Base-by-base conservation (phyloP, 2,113 vertebrate genomes). In the Morone chrysops region DNA sequence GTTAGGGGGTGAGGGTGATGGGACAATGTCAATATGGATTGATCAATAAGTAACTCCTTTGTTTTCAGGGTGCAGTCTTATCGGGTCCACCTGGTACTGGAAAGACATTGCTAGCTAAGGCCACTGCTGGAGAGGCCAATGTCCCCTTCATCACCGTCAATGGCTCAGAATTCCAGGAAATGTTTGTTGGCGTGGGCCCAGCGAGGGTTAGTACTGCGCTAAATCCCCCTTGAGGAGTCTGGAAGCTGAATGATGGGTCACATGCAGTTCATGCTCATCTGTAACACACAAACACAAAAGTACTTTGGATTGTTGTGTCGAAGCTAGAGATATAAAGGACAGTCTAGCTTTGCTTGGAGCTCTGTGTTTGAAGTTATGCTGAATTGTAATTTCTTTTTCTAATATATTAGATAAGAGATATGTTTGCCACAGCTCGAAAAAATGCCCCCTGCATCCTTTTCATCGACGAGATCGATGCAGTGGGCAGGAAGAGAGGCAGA, bases 371-470 rank as follows among this genome's bases (percentile, higher is more conserved):
- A 36, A 48, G 10, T 6, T 2, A 13, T 20, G 57, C 56, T 25
- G 47, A 60, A 50, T 17, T 17, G n/a, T 13, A 38, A 50, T 74
- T 63, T 75, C 2, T 72, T 8, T 79, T 25, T 68, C 4, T 7
- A 75, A 4, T 31, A 0, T 79, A 57, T 51, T 60, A 96, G 96
- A 95, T 96, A 53, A 95, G 98, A 81, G 97, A 99, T 81, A 95
- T 97, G 57, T 99, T 99, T 93, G 93, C 96, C 51, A 91, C 96
- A 87, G 97, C 98, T 67, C 96, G 96, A 31, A 98, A 97, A 91
- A 97, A 98, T 31, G 97, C 98, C 20, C 98, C 98, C 0, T 99
- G 98, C 92, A 99, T 99, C 90, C 97, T 99, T 72, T 99, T 99
- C 92, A 99, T 99, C 12, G 98, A 99, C n/a, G 98, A 99, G 90